Conservation (phyloP, 2,113 vertebrate genomes). For the Gobiocypris rarus region DNA sequence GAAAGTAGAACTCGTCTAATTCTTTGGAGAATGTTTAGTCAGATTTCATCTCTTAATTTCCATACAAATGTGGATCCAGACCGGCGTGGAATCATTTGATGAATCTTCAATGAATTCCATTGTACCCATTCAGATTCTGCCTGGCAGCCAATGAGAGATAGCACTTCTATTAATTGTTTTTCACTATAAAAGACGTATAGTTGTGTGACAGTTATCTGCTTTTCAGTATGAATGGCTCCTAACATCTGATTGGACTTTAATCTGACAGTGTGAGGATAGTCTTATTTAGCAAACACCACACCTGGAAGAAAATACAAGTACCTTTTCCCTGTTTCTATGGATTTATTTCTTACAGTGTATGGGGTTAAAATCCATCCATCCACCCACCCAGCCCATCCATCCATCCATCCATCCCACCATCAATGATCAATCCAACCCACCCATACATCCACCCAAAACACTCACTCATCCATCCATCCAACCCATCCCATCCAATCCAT, state of each 20-base stretch:
- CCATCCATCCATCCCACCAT: no score
- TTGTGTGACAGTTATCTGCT: neutral
- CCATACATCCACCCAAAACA: no score
- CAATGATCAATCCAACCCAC: no score
- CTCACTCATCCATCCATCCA: no score
- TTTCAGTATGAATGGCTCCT: neutral
- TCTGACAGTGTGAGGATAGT: neutral
- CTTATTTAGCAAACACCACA: neutral
- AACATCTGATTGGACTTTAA: neutral
- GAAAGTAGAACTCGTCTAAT: conserved; percentile 63
- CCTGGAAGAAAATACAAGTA: neutral
- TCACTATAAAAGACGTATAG: conserved; percentile 63
- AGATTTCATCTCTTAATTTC: conserved; percentile 80
- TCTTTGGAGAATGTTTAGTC: conserved; percentile 71
- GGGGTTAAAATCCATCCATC: no score
- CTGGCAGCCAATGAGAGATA: conserved; percentile 63
- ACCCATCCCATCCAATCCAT: no score
- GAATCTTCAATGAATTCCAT: conserved; percentile 77
- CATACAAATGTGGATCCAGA: conserved; percentile 77
- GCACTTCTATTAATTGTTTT: conserved; percentile 69
- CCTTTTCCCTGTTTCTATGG: neutral
- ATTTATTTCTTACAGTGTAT: neutral
- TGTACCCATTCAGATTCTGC: conserved; percentile 69
- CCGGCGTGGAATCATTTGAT: conserved; percentile 73
- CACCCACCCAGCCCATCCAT: no score